These are phyloP conservation scores for Cercocebus atys DNA, from an alignment of 2,113 vertebrate genomes.

Conservation along the genomic window DNA sequence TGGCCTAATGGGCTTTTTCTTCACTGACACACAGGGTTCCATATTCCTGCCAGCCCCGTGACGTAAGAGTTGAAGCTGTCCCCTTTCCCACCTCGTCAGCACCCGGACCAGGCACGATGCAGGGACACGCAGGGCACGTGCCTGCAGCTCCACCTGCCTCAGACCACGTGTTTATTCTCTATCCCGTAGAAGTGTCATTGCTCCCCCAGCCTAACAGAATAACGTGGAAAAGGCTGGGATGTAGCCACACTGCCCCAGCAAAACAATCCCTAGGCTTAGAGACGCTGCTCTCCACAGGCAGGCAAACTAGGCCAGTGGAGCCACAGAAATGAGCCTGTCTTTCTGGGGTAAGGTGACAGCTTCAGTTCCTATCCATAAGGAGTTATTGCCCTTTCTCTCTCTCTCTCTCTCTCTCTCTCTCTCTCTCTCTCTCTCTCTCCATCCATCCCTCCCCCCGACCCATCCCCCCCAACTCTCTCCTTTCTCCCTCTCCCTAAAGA, in stretches of 20 bases:
- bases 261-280: fast-evolving
- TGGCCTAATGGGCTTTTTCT: neutral
- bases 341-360: too few species aligned
- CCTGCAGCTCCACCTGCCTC: neutral
- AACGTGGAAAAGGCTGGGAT: neutral
- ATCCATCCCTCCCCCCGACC: neutral
- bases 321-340: neutral
- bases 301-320: fast-evolving
- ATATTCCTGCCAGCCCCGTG: fast-evolving
- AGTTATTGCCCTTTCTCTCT: too few species aligned
- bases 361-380: neutral
- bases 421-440: too few species aligned
- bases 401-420: too few species aligned
- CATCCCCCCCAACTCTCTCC: too few species aligned
- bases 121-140: fast-evolving
- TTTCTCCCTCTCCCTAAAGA: neutral
- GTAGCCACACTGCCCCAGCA: neutral
- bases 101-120: neutral
- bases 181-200: neutral
- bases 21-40: fast-evolving
- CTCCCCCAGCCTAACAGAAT: neutral
- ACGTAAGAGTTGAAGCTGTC: neutral
- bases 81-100: neutral
- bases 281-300: neutral
- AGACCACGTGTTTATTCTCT: fast-evolving